These are phyloP conservation scores for Theretra japonica DNA, from an alignment of 2,888 invertebrate genomes.

Conservation along the genomic window DNA sequence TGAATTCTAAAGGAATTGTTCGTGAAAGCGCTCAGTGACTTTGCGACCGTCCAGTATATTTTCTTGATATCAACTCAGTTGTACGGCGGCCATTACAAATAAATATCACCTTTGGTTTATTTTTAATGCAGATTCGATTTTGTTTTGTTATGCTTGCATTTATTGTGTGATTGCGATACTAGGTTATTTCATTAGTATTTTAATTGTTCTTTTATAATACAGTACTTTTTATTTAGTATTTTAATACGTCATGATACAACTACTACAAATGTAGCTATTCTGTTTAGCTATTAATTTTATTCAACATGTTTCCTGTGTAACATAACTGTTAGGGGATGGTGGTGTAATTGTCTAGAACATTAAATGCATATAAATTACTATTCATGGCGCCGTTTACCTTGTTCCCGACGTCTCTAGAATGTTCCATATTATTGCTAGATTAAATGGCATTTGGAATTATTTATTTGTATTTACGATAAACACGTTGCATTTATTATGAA, in stretches of 20 bases:
- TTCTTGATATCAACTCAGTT: constrained; percentile 70
- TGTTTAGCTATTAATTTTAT: neutral
- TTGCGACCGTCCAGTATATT: constrained; percentile 65
- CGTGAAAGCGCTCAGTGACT: constrained; percentile 51
- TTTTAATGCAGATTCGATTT: constrained; percentile 65
- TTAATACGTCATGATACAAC: neutral
- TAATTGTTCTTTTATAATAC: neutral
- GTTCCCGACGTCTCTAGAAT: constrained; percentile 43
- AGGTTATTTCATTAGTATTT: too few species aligned
- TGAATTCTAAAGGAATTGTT: constrained; percentile 20
- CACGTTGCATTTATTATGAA: too few species aligned
- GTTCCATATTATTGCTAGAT: neutral
- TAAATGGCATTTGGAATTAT: constrained; percentile 29
- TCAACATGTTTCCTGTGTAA: constrained; percentile 33
- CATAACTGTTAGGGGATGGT: constrained; percentile 48
- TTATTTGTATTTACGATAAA: neutral
- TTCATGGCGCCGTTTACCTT: constrained; percentile 73
- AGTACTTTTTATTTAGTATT: neutral
- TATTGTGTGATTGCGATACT: neutral
- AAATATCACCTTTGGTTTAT: constrained; percentile 70
- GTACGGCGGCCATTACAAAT: constrained; percentile 76
- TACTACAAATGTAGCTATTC: neutral
- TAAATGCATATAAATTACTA: constrained; percentile 79
- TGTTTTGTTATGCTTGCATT: constrained; percentile 50
- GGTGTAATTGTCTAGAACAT: constrained; percentile 81